Percentiles rank a stretch among this genome's conserved stretches.
These are phyloP conservation scores for Garrulus glandarius DNA, from an alignment of 2,797 vertebrate genomes.

Conservation along the genomic window DNA sequence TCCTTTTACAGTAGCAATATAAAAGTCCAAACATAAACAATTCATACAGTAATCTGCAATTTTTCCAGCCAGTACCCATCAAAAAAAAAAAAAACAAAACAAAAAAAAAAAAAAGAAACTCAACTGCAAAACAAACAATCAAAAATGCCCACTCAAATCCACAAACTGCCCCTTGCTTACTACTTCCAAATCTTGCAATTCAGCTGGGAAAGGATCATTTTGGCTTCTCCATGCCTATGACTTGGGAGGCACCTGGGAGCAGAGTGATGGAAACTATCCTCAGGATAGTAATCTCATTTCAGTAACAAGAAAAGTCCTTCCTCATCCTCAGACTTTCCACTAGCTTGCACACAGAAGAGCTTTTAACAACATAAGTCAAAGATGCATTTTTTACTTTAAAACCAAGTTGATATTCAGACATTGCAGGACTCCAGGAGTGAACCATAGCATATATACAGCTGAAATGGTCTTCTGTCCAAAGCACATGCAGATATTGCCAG, in stretches of 20 bases:
- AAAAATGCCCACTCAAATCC: fast-evolving
- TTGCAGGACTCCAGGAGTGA: background rate
- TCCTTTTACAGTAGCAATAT: background rate
- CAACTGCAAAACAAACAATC: background rate
- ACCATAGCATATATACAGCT: background rate
- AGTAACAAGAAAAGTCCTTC: background rate
- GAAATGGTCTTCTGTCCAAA: background rate
- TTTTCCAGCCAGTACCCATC: background rate
- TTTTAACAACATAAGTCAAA: background rate
- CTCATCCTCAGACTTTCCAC: background rate
- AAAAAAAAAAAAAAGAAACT: background rate
- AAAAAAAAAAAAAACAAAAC: no score
- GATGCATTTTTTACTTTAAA: background rate
- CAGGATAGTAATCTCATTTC: background rate
- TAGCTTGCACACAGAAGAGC: background rate
- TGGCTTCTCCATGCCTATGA: fast-evolving
- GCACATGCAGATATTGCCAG: background rate
- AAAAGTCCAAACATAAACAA: background rate
- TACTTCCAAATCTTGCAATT: background rate
- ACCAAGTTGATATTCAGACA: fast-evolving
- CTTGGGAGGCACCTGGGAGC: background rate
- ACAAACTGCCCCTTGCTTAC: background rate
- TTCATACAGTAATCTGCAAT: background rate
- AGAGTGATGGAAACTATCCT: background rate
- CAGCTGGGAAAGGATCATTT: background rate